phyloP scores from a whole-genome alignment of 2,113 vertebrate species.

The Xerus inauris region DNA sequence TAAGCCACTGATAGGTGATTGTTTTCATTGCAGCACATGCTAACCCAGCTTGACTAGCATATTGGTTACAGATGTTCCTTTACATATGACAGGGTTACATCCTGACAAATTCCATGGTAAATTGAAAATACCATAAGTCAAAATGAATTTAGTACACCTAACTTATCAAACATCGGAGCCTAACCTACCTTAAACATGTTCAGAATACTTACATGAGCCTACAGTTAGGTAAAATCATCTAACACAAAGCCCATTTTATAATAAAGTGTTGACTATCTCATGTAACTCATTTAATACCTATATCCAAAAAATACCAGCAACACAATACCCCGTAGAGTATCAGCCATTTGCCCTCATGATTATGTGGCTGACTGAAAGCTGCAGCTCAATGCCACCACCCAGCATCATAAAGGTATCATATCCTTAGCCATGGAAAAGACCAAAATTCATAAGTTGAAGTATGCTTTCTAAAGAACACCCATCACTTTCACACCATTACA shows the following conservation, averaged over 20 bases:
- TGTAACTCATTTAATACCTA: neutral
- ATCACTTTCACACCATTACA: neutral
- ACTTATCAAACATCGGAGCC: neutral
- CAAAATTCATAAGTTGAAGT: neutral
- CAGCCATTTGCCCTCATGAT: neutral
- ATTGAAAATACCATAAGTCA: neutral
- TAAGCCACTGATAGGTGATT: neutral
- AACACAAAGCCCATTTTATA: neutral
- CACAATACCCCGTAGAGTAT: neutral
- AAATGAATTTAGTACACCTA: neutral
- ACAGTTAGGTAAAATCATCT: neutral
- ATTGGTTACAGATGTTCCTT: neutral
- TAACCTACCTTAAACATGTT: neutral
- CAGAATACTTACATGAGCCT: neutral
- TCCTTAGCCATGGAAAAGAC: neutral
- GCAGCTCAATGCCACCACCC: neutral
- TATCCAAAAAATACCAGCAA: neutral
- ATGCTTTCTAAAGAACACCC: neutral
- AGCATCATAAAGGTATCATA: neutral
- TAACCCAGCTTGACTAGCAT: neutral
- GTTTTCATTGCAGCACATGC: neutral
- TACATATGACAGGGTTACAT: neutral
- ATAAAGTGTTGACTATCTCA: neutral
- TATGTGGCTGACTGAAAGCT: neutral
- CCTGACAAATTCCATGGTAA: neutral